Conservation (phyloP, 2,113 vertebrate species). For the Hypocryptadius cinnamomeus region DNA sequence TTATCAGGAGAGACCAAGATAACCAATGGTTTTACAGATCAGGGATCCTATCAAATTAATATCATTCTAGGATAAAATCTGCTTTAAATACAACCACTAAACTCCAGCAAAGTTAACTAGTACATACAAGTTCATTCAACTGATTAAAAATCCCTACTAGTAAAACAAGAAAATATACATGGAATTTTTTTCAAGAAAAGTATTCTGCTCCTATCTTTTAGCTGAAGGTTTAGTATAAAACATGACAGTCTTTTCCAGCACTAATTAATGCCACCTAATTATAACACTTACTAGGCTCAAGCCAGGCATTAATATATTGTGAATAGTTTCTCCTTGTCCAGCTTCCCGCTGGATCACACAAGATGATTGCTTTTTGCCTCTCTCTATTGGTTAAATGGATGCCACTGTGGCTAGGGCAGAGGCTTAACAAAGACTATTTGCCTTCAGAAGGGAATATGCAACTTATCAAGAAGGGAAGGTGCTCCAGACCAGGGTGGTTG, state of each 20-base stretch:
- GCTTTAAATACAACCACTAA: slow-evolving; percentile 83
- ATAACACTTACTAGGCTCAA: slow-evolving; percentile 37
- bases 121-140: slow-evolving; percentile 77
- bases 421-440: neutral
- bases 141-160: slow-evolving; percentile 70
- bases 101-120: slow-evolving; percentile 83
- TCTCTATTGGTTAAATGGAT: neutral
- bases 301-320: slow-evolving; percentile 44
- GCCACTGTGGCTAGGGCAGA: neutral
- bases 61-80: slow-evolving; percentile 93
- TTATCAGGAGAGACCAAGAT: slow-evolving; percentile 99
- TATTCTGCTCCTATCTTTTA: slow-evolving; percentile 29
- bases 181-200: slow-evolving; percentile 39
- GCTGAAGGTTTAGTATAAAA: slow-evolving; percentile 37
- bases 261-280: slow-evolving; percentile 65
- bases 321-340: slow-evolving; percentile 25
- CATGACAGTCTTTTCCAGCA: slow-evolving; percentile 28
- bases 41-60: slow-evolving; percentile 99
- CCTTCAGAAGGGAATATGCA: neutral
- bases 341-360: neutral
- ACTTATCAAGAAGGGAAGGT: neutral
- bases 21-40: slow-evolving; percentile 99
- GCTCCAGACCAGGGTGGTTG: neutral
- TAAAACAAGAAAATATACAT: slow-evolving; percentile 69
- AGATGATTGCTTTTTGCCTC: slow-evolving; percentile 27